Base-by-base conservation (phyloP, 2,797 vertebrate species). In the Linurgus olivaceus region DNA sequence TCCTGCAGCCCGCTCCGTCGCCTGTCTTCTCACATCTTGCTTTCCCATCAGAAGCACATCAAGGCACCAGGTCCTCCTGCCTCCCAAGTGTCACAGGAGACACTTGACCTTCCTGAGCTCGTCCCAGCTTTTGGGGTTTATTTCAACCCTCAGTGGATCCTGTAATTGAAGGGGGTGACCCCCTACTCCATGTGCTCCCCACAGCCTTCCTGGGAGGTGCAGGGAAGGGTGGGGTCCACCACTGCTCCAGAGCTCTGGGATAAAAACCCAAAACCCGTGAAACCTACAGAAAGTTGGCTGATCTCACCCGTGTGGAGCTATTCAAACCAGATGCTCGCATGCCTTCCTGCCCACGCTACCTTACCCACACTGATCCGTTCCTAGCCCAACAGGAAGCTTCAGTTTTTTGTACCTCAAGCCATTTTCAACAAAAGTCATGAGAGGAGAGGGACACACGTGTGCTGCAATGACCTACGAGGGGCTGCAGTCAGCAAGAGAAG, bases 291-390 rank as follows among this genome's bases (percentile, higher is more conserved):
- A 95, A 95, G 90, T 93, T 95, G 96, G 96, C 93, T 73, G 95
- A 88, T 94, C 78, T 3, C 33, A 65, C 87, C 28, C 44, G 52
- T 86, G 93, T 10, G 17, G 88, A 97, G 67, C 90, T 94, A 92
- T 97, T 96, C 95, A 97, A 97, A 96, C 94, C 95, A 97, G 96
- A 97, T 96, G 92, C 96, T 96, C 37, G 90, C 96, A 96, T 97
- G 95, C 95, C 92, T 96, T 94, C 87, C 96, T 97, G 96, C 96
- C 97, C 96, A 97, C 94, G 83, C 94, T 95, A 94, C 92, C 95
- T 96, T 96, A 95, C 95, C 94, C 94, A 94, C 96, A 94, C 87
- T 72, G 95, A 93, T 75, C 94, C 31, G 0, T 47, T 95, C 93
- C 95, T 67, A 89, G 85, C 92, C 89, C 74, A 93, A 91, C 96